Base-by-base conservation (phyloP, 2,113 vertebrate genomes). In the Plestiodon gilberti region DNA sequence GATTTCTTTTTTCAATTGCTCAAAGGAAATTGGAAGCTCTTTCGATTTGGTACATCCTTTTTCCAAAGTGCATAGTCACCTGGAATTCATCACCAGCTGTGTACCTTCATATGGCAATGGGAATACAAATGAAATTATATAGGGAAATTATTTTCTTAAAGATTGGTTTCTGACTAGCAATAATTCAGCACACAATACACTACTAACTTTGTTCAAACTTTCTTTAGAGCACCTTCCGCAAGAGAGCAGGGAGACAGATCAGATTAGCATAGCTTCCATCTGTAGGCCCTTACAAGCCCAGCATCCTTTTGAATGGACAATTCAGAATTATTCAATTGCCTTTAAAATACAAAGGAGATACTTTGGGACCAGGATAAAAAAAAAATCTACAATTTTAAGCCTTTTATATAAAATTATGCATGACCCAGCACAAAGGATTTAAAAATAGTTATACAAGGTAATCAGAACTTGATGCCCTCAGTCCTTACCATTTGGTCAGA, bases 401-500 rank as follows among this genome's bases (percentile, higher is more conserved):
- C 87, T 2, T 94, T 93, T 90, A 96, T 93, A 94, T 96, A 96
- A 94, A 96, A 96, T 96, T 95, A 95, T 94, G 94, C 95, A 96
- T 95, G 96, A 96, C 90, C 89, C 94, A 89, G 85, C 90, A 87
- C 92, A 93, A 93, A 91, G 95, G 94, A 96, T 91, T 94, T 96
- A 95, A 95, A 96, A 96, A 96, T 93, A 96, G 94, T 94, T 95
- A n/a, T 96, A 96, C 94, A 96, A 96, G 92, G 94, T 94, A 96
- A 95, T 96, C 96, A 96, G 96, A 97, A 96, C 96, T 95, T 94
- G 96, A 94, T 94, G 93, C 92, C 88, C 95, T 93, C 96, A 96
- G 96, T 95, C 95, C 94, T 96, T 94, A 95, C 94, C 94, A 96
- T 95, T 96, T 93, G 96, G 95, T 96, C 96, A 96, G 96, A 97